Evolutionary conservation across 2,888 invertebrate genomes (phyloP), one percentile per base, ranked within the genome.

Genomic region (Amorpha juglandis): DNA sequence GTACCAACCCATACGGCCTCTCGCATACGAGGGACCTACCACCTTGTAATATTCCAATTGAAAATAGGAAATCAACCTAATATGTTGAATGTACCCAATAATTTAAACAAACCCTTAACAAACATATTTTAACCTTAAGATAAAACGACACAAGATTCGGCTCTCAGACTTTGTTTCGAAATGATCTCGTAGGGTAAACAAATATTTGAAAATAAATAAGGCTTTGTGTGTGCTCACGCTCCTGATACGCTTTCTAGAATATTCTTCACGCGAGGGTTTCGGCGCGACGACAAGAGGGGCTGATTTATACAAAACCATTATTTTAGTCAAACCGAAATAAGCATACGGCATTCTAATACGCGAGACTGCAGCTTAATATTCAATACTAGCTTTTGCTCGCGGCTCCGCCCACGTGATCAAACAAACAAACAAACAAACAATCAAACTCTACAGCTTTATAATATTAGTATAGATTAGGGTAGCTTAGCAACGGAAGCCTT

Each of bases 171-270:
- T 48, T 65, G 64, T 58, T 58, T 19, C 48, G 21, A 21, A 65
- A 65, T 38, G 48, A 65, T 65, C 48, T 65, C 55, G 33, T 48
- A 48, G 71, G 78, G 80, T 76, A 81, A 85, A 85, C 83, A 84
- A 84, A 86, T 87, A 85, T 85, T 85, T 83, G 79, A 74, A 78
- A 81, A 86, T 85, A 85, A 86, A 86, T 84, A 87, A 83, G 75
- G 83, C 81, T 84, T 80, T 80, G 75, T 81, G 71, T 75, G 74
- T 63, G 50, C 53, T 42, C 51, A 52, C 27, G 66, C 35, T 38
- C 69, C 68, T 70, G 67, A 68, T 68, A 68, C 68, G 67, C 67
- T 68, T 68, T 52, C 33, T 70, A 71, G 72, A 74, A 73, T 71
- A 73, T 77, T 71, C 74, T 74, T 71, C 70, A 73, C 38, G 63